Percentiles rank a stretch among this genome's conserved stretches.
Conservation (phyloP, 2,797 vertebrate species). For the Poecilia velifera region DNA sequence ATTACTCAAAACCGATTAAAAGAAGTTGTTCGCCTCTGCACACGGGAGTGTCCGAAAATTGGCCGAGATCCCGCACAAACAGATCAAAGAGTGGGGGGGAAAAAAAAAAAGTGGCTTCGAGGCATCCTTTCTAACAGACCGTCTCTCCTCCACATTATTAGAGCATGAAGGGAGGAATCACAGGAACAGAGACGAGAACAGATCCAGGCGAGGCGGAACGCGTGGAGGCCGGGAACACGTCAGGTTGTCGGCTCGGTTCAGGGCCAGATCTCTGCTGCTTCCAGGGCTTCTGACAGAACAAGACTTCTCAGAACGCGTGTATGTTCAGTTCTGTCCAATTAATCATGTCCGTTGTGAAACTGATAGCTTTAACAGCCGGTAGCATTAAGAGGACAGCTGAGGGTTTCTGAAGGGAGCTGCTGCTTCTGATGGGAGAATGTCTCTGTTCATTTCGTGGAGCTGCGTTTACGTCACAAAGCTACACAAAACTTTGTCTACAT, state of each 20-base stretch:
- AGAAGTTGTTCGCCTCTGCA: neutral
- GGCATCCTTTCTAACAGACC: conserved; percentile 12
- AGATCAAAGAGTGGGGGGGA: neutral
- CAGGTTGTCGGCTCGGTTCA: neutral
- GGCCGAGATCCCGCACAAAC: conserved; percentile 4
- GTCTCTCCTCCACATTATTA: conserved; percentile 32
- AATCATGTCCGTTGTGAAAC: neutral
- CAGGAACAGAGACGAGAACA: neutral
- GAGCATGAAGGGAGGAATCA: conserved; percentile 17
- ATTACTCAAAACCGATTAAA: conserved; percentile 27
- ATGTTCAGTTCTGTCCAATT: neutral
- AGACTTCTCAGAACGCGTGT: neutral
- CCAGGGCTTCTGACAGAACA: neutral
- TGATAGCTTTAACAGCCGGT: neutral
- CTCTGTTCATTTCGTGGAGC: neutral
- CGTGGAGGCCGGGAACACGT: neutral
- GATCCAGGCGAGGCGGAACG: neutral
- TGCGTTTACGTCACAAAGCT: no score
- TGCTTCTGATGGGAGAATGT: neutral
- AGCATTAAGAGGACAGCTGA: neutral
- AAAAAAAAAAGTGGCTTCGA: conserved; percentile 1
- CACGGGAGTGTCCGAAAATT: neutral
- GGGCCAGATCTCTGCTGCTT: neutral
- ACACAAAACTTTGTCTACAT: no score
- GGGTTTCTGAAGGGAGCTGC: neutral